A percentile compares a stretch with the other conserved stretches of the same genome.
Evolutionary conservation across 2,113 vertebrate genomes (phyloP).

Genomic region (Ursus arctos): DNA sequence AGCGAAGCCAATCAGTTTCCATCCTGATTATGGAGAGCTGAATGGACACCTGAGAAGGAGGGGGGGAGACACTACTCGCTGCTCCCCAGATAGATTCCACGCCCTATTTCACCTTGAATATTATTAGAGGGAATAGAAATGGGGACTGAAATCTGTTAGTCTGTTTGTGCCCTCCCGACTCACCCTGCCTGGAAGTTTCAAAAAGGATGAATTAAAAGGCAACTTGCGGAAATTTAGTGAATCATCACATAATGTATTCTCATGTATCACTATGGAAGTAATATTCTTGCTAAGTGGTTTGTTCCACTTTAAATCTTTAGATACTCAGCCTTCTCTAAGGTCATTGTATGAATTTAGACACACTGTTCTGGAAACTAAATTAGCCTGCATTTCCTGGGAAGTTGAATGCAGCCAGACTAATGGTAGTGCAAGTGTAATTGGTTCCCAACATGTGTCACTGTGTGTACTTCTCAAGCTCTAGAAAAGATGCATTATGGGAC

Average conservation of each 20-base stretch:
- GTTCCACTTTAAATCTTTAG: slow-evolving; percentile 83
- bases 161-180: slow-evolving; percentile 40
- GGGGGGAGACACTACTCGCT: background rate
- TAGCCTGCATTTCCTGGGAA: slow-evolving; percentile 89
- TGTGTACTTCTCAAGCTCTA: slow-evolving; percentile 86
- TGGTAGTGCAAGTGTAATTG: slow-evolving; percentile 89
- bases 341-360: slow-evolving; percentile 88
- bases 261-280: slow-evolving; percentile 65
- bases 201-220: slow-evolving; percentile 73
- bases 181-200: slow-evolving; percentile 73
- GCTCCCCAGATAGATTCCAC: background rate
- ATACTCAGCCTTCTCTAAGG: slow-evolving; percentile 84
- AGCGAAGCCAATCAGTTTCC: slow-evolving; percentile 49
- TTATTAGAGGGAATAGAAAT: slow-evolving; percentile 51
- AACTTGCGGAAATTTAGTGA: slow-evolving; percentile 62
- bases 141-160: slow-evolving; percentile 68
- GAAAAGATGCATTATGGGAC: slow-evolving; percentile 92
- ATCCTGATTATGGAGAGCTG: slow-evolving; percentile 14
- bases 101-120: slow-evolving; percentile 1
- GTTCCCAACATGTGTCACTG: slow-evolving; percentile 91
- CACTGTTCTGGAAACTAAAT: slow-evolving; percentile 89
- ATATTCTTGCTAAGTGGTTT: slow-evolving; percentile 79
- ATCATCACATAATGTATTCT: slow-evolving; percentile 31
- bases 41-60: background rate
- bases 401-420: slow-evolving; percentile 89